Evolutionary conservation across 2,888 invertebrate species (phyloP).

Genomic region (Chirona hameri): DNA sequence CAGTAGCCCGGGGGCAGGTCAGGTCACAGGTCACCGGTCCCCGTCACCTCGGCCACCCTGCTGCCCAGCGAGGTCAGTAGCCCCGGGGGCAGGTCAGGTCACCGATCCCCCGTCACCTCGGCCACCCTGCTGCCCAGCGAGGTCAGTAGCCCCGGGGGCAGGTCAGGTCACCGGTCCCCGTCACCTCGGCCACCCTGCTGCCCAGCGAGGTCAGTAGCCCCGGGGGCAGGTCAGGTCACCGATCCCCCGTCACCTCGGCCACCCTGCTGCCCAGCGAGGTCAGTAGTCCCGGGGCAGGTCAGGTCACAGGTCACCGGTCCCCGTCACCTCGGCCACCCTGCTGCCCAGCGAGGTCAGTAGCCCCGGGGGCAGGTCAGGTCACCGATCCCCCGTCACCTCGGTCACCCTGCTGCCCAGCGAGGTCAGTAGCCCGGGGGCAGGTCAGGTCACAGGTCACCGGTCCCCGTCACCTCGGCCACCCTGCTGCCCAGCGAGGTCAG

Average conservation of each 20-base stretch:
- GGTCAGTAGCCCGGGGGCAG: slow-evolving; percentile 32
- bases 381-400: slow-evolving; percentile 32
- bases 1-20: too few species aligned
- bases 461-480: too few species aligned
- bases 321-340: neutral
- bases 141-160: slow-evolving; percentile 7
- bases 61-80: neutral
- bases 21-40: neutral
- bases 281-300: too few species aligned
- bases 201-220: slow-evolving; percentile 39
- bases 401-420: slow-evolving; percentile 38
- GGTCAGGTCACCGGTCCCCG: slow-evolving; percentile 37
- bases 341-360: neutral
- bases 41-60: too few species aligned
- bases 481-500: too few species aligned
- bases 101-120: too few species aligned
- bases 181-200: slow-evolving; percentile 36
- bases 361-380: slow-evolving; percentile 35
- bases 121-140: neutral
- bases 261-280: neutral
- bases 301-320: too few species aligned
- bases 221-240: neutral
- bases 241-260: too few species aligned
- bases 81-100: too few species aligned
- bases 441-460: too few species aligned